Base-by-base conservation (phyloP, 2,113 vertebrate genomes). In the Panthera uncia region DNA sequence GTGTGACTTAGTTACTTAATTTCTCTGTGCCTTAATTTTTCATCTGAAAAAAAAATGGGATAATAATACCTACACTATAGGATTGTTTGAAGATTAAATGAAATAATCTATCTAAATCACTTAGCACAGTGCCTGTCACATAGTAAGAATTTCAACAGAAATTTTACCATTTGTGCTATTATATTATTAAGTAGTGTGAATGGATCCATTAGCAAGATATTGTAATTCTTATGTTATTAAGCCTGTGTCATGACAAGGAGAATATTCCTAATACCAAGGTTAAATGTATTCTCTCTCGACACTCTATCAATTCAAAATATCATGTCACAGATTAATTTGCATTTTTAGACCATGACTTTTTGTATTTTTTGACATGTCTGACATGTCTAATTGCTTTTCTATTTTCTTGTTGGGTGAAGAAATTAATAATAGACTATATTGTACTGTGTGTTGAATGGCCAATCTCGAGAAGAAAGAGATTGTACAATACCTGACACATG, bases 331-430 rank as follows among this genome's bases (percentile, higher is more conserved):
- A 52, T 76, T 52, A 91, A 65, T 65, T 52, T 61, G 68, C n/a
- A 86, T 65, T 91, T 94, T 66, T 38, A 93, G 73, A 63, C 66
- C 19, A 55, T 16, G 9, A 41, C 14, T 87, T 95, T 93, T 89
- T 50, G 0, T 41, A 93, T 89, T 74, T 96, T 48, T 68, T 96
- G 73, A 86, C 73, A 94, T 61, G 19, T 92, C 63, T 69, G 73
- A 86, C 73, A 94, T 61, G 19, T 92, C 63, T 69, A 85, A 96
- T 31, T 87, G 66, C 38, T 29, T 97, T 74, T 74, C 89, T 91
- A 18, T 91, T 86, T 94, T 81, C 71, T 91, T 94, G 74, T 83
- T 79, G 45, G 69, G 78, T 55, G 29, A 83, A 94, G 63, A 84
- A 66, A 91, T 57, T 50, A 73, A 82, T 18, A 61, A 83, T 63